Evolutionary conservation across 2,113 vertebrate species (phyloP).

Genomic region (Oryzias javanicus): DNA sequence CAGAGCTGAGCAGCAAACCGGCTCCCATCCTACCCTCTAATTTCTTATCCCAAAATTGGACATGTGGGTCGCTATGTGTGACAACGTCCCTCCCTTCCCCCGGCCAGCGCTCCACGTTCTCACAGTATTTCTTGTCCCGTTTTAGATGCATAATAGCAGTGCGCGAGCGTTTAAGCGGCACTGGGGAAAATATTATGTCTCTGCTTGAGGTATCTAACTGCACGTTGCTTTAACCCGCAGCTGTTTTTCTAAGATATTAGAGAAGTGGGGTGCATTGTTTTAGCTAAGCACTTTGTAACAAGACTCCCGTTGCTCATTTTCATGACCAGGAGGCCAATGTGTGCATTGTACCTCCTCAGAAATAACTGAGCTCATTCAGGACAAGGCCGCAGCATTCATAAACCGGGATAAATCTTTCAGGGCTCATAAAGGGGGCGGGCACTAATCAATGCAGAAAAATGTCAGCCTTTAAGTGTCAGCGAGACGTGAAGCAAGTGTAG

Average conservation of each 20-base stretch:
- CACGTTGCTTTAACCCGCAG: slow-evolving; percentile 49
- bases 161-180: slow-evolving; percentile 44
- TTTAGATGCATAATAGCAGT: slow-evolving; percentile 65
- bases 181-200: slow-evolving; percentile 50
- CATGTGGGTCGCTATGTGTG: slow-evolving; percentile 73
- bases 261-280: slow-evolving; percentile 25
- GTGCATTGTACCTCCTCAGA: slow-evolving; percentile 57
- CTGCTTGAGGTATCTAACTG: slow-evolving; percentile 13
- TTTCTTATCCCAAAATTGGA: slow-evolving; percentile 84
- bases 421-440: slow-evolving; percentile 62
- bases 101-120: slow-evolving; percentile 56
- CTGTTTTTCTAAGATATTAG: slow-evolving; percentile 35
- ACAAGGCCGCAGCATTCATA: slow-evolving; percentile 60
- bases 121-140: slow-evolving; percentile 66
- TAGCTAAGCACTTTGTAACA: background rate
- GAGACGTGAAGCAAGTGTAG: slow-evolving; percentile 77
- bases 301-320: slow-evolving; percentile 18
- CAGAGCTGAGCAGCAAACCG: slow-evolving; percentile 63
- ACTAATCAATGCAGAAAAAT: slow-evolving; percentile 77
- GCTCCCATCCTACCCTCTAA: slow-evolving; percentile 79
- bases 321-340: slow-evolving; percentile 37
- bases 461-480: slow-evolving; percentile 70
- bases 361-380: slow-evolving; percentile 58
- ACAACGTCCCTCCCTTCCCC: slow-evolving; percentile 68
- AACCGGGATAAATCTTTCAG: slow-evolving; percentile 66